A percentile compares a stretch with the other conserved stretches of the same genome.
These are phyloP conservation scores for Lordiphosa andalusiaca DNA, from an alignment of 2,888 invertebrate genomes.

Conservation along the genomic window DNA sequence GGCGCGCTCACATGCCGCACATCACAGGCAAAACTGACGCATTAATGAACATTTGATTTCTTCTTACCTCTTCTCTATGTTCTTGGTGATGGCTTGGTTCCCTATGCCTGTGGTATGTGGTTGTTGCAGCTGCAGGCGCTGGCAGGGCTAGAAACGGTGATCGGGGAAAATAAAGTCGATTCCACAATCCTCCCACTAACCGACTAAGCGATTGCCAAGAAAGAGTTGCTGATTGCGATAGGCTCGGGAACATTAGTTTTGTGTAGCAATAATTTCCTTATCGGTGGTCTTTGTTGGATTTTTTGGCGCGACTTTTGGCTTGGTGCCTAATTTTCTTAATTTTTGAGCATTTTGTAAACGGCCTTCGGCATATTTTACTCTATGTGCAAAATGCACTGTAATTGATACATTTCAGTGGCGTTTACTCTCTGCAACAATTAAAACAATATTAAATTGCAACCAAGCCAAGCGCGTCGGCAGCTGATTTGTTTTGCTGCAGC, in stretches of 20 bases:
- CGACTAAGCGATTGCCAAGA: slow-evolving; percentile 49
- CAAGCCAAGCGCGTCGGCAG: slow-evolving; percentile 60
- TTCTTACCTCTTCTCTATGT: slow-evolving; percentile 43
- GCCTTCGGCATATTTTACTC: not conserved
- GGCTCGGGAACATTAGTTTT: slow-evolving; percentile 44
- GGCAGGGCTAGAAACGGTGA: slow-evolving; percentile 47
- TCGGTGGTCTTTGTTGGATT: slow-evolving; percentile 14
- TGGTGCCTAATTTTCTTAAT: not conserved
- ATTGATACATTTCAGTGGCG: slow-evolving; percentile 20
- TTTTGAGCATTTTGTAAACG: slow-evolving; percentile 14
- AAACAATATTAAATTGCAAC: slow-evolving; percentile 49
- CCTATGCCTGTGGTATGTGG: slow-evolving; percentile 11
- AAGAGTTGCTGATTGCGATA: slow-evolving; percentile 25
- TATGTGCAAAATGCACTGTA: slow-evolving; percentile 8
- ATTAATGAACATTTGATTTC: slow-evolving; percentile 34
- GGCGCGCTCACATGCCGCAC: slow-evolving; percentile 7
- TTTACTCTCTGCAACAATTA: slow-evolving; percentile 15
- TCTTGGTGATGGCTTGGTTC: slow-evolving; percentile 7
- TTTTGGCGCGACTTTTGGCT: slow-evolving; percentile 56
- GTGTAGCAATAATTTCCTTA: slow-evolving; percentile 8
- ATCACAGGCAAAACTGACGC: no score
- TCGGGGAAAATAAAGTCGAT: slow-evolving; percentile 39
- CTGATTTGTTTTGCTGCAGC: slow-evolving; percentile 34
- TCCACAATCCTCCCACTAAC: slow-evolving; percentile 52
- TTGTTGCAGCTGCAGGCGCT: slow-evolving; percentile 17